Evolutionary conservation across 53 echinoderm and acorn worm genomes (phyloP), one percentile per base, ranked within the genome.

Genomic region (Stichopus horrens): DNA sequence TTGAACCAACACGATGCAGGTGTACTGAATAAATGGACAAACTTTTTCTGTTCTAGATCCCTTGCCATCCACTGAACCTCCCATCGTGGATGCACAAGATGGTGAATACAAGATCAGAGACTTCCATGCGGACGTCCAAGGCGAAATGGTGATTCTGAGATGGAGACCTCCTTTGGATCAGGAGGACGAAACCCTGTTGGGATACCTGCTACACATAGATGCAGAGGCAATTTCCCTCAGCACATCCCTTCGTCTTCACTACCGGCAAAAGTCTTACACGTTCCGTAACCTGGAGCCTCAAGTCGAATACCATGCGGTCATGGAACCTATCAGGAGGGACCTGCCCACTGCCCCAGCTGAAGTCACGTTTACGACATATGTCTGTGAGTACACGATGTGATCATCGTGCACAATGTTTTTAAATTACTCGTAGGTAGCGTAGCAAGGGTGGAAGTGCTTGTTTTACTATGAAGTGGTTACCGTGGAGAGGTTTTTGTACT

Each of bases 281-380:
- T 86, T 86, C 55, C 73, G 86, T 23, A 71, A 86, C 53, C 73
- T 86, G 20, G 86, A 86, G 52, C 86, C 86, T 18, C 19, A 73
- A 18, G 86, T 86, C 10, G 56, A 52, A 16, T 86, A 16, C 55
- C 73, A 71, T 13, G 74, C 74, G 8, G 22, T 74, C 73, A 5
- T 86, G 54, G 73, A 67, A 86, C 86, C 86, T 9, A 73, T 86
- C 73, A 68, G 86, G 55, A 51, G 86, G 7, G 86, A 86, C 23
- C 52, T 71, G n/a, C 73, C 52, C 10, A 68, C 21, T 5, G 86
- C 53, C 20, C 73, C 86, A 14, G 0, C 55, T 71, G 73, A 16
- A 4, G 73, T 86, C 8, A 73, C 86, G 18, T 86, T 86, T 52
- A 86, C 86, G 13, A 86, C 86, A 5, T 86, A 86, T 74, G 73